Evolutionary conservation across 2,113 vertebrate genomes (phyloP).

Genomic region (Pipa parva): DNA sequence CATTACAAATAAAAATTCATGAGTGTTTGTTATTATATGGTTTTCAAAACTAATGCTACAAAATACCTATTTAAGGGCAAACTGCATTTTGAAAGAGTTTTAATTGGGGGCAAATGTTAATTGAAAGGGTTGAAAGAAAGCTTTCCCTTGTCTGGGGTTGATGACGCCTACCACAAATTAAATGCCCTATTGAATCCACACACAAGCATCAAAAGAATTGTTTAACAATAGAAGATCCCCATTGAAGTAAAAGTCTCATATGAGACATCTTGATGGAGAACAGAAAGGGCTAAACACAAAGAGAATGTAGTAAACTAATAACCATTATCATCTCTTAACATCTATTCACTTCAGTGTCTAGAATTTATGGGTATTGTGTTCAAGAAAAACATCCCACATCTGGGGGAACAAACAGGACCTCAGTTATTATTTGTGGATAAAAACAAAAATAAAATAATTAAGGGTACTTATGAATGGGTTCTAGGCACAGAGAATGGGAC

Average conservation of each 20-base stretch:
- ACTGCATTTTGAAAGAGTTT: too few relatives aligned
- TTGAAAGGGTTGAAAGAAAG: neutral
- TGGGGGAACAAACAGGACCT: neutral
- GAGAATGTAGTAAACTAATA: neutral
- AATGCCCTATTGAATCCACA: slow-evolving; percentile 27
- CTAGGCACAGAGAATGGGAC: too few relatives aligned
- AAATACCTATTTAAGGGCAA: too few relatives aligned
- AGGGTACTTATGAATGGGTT: neutral
- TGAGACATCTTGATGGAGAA: slow-evolving; percentile 9
- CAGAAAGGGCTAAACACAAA: slow-evolving; percentile 18
- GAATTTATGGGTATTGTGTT: neutral
- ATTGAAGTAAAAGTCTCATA: slow-evolving; percentile 21
- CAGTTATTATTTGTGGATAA: neutral
- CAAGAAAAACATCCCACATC: neutral
- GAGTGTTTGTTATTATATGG: too few relatives aligned
- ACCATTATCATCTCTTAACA: slow-evolving; percentile 5
- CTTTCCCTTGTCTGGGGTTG: slow-evolving; percentile 1
- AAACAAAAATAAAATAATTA: neutral
- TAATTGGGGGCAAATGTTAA: neutral
- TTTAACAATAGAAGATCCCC: slow-evolving; percentile 25
- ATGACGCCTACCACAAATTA: slow-evolving; percentile 32
- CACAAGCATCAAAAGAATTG: neutral
- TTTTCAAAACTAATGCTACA: too few relatives aligned
- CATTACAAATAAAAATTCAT: too few relatives aligned
- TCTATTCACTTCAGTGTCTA: slow-evolving; percentile 1